Percentiles rank a stretch among this genome's conserved stretches.
Conservation (phyloP, 1,140 invertebrate genomes). For the Coenobita brevimanus region DNA sequence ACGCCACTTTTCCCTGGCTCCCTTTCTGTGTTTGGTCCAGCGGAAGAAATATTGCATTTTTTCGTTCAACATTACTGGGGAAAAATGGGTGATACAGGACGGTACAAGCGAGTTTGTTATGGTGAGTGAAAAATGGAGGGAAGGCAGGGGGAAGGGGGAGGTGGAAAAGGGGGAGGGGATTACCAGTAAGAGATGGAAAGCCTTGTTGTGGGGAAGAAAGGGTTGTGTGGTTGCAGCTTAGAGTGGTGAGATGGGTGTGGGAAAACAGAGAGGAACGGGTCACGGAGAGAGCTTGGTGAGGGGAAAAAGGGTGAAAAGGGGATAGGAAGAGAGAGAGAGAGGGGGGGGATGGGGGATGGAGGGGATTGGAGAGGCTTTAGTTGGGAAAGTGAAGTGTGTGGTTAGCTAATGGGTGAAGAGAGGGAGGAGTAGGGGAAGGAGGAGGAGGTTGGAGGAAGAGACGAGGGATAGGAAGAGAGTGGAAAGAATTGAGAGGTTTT, state of each 20-base stretch:
- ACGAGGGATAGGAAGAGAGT: not conserved
- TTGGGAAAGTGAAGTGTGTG: too few relatives aligned
- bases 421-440: not conserved
- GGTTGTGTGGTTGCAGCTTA: too few relatives aligned
- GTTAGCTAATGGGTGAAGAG: too few relatives aligned
- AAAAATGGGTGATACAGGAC: too few relatives aligned
- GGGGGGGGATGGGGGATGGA: not conserved
- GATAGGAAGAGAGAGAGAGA: not conserved
- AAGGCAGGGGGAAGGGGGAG: not conserved
- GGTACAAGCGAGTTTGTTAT: too few relatives aligned
- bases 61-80: too few relatives aligned
- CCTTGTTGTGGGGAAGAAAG: too few relatives aligned
- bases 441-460: not conserved
- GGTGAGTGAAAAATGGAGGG: not conserved
- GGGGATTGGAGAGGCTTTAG: not conserved
- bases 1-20: too few relatives aligned
- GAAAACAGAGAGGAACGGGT: not conserved
- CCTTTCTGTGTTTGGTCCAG: too few relatives aligned
- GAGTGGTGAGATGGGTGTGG: constrained; percentile 16
- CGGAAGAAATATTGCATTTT: too few relatives aligned
- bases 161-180: not conserved
- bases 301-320: not conserved
- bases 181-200: not conserved
- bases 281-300: not conserved
- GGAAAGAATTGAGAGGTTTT: not conserved